Evolutionary conservation across 2,113 vertebrate genomes (phyloP).

Genomic region (Merops nubicus): DNA sequence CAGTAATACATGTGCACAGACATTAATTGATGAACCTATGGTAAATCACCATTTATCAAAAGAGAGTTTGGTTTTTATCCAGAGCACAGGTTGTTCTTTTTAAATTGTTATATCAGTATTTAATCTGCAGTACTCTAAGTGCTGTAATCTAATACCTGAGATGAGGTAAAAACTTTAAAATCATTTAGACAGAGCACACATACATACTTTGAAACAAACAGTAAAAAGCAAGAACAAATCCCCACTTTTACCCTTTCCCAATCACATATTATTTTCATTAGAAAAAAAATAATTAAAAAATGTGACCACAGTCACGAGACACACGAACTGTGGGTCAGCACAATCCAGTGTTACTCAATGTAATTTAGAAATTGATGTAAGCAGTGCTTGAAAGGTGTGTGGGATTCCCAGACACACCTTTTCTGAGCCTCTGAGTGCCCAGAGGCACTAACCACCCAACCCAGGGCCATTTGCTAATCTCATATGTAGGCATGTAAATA

Average conservation of each 20-base stretch:
- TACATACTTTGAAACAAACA: neutral
- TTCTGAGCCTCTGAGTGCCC: neutral
- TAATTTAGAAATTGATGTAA: neutral
- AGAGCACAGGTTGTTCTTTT: neutral
- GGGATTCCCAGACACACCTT: neutral
- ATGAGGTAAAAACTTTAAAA: neutral
- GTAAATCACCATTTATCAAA: neutral
- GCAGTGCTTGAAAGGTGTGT: neutral
- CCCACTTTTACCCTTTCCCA: neutral
- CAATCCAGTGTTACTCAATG: neutral
- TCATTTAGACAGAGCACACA: neutral
- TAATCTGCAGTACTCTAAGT: neutral
- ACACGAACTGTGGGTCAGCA: neutral
- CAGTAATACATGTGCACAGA: neutral
- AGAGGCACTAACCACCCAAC: neutral
- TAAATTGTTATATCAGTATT: neutral
- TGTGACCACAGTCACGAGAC: neutral
- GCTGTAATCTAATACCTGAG: neutral
- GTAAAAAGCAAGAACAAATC: neutral
- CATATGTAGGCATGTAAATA: neutral
- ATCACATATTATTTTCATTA: neutral
- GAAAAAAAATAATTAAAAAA: too few relatives aligned
- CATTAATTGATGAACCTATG: neutral
- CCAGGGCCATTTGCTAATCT: neutral
- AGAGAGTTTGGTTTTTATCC: neutral